Percentiles rank a stretch among this genome's conserved stretches.
These are phyloP conservation scores for Ginglymostoma cirratum DNA, from an alignment of 2,113 vertebrate genomes.

Conservation along the genomic window DNA sequence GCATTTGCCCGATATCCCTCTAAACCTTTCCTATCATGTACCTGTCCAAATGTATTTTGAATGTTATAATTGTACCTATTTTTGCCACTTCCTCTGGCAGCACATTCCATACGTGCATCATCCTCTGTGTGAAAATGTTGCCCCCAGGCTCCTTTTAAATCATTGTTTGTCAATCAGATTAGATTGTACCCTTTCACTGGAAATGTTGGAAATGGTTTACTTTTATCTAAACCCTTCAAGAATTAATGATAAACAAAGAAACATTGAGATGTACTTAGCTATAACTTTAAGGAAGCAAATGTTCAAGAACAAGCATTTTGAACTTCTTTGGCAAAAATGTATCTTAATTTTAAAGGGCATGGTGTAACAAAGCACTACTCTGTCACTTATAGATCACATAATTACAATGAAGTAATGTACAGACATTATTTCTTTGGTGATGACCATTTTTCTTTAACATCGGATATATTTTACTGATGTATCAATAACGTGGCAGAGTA, in stretches of 20 bases:
- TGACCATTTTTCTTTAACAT: not conserved
- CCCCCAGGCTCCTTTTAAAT: too few relatives aligned
- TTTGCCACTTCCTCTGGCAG: too few relatives aligned
- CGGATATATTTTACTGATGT: not conserved
- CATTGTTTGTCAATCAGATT: not conserved
- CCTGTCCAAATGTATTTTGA: too few relatives aligned
- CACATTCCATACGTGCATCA: too few relatives aligned
- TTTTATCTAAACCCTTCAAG: not conserved
- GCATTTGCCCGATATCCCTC: too few relatives aligned
- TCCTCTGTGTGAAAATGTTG: too few relatives aligned
- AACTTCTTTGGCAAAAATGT: not conserved
- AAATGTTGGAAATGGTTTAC: not conserved
- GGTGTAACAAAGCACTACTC: not conserved
- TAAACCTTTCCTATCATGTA: too few relatives aligned
- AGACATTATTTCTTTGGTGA: not conserved
- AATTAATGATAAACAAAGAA: not conserved
- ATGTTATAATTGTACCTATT: too few relatives aligned
- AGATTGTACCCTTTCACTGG: not conserved
- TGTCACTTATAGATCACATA: not conserved
- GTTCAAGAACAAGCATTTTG: not conserved
- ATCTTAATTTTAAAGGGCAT: not conserved
- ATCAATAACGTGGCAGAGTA: not conserved
- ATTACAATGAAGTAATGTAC: not conserved
- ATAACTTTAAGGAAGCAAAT: not conserved
- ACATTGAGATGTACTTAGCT: not conserved